phyloP scores from a whole-genome alignment of 2,113 vertebrate species.

The Aramus guarauna region DNA sequence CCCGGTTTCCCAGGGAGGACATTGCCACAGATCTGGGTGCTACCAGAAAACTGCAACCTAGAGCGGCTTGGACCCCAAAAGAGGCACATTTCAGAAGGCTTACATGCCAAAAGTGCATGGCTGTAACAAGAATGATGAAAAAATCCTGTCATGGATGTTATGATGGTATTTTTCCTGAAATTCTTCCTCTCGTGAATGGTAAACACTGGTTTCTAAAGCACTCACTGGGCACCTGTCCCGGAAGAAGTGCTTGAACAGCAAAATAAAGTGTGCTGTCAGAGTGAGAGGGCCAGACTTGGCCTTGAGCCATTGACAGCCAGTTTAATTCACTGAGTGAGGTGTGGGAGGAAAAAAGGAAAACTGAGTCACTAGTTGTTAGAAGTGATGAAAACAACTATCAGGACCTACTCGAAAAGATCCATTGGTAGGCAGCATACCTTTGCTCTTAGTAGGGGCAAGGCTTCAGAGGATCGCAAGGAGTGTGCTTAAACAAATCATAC shows the following conservation, averaged over 20 bases:
- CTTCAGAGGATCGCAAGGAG: background rate
- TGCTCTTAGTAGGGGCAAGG: background rate
- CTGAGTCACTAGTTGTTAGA: slow-evolving; percentile 7
- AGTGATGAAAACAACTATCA: background rate
- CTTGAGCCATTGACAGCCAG: background rate
- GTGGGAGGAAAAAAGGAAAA: background rate
- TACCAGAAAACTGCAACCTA: background rate
- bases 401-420: background rate
- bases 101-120: background rate
- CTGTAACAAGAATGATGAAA: background rate
- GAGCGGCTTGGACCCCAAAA: background rate
- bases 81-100: background rate
- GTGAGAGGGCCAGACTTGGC: slow-evolving; percentile 10
- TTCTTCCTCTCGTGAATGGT: background rate
- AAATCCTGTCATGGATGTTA: background rate
- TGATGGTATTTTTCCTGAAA: slow-evolving; percentile 1
- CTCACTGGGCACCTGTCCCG: slow-evolving; percentile 34
- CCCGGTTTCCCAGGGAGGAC: background rate
- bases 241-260: slow-evolving; percentile 41
- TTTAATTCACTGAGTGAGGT: slow-evolving; percentile 19
- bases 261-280: slow-evolving; percentile 26
- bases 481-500: background rate
- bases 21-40: background rate
- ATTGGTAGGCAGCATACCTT: background rate
- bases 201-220: slow-evolving; percentile 29